Evolutionary conservation across 2,888 invertebrate genomes (phyloP).

Genomic region (Brachypalpus laphriformis): DNA sequence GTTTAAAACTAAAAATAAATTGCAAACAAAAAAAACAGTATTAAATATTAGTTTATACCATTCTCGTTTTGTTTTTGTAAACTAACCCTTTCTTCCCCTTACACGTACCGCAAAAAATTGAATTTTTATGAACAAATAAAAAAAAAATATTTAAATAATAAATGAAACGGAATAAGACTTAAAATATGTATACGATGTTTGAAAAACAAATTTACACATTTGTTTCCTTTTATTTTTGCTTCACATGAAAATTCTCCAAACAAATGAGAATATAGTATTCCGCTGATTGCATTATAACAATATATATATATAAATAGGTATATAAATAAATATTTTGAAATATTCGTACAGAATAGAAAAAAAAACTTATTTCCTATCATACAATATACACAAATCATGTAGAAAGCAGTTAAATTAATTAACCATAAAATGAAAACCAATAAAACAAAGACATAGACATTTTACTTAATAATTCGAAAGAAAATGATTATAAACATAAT

Average conservation of each 20-base stretch:
- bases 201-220: conserved; percentile 63
- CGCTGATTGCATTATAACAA: conserved; percentile 43
- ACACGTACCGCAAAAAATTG: not conserved
- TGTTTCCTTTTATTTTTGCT: conserved; percentile 45
- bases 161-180: conserved; percentile 71
- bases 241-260: conserved; percentile 18
- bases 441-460: conserved; percentile 25
- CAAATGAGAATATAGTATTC: conserved; percentile 30
- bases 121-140: conserved; percentile 26
- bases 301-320: conserved; percentile 25
- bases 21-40: conserved; percentile 27
- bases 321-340: conserved; percentile 44
- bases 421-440: conserved; percentile 6
- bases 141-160: conserved; percentile 48
- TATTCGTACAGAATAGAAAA: conserved; percentile 50
- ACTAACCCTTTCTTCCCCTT: not conserved
- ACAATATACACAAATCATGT: conserved; percentile 45
- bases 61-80: conserved; percentile 8
- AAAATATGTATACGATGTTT: conserved; percentile 72
- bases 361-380: conserved; percentile 39
- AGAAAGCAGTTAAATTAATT: conserved; percentile 34
- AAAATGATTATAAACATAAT: not conserved
- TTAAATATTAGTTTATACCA: conserved; percentile 25
- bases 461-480: not conserved
- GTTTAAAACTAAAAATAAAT: conserved; percentile 34